phyloP scores from a whole-genome alignment of 2,888 invertebrate genomes.

The Bugulina stolonifera region DNA sequence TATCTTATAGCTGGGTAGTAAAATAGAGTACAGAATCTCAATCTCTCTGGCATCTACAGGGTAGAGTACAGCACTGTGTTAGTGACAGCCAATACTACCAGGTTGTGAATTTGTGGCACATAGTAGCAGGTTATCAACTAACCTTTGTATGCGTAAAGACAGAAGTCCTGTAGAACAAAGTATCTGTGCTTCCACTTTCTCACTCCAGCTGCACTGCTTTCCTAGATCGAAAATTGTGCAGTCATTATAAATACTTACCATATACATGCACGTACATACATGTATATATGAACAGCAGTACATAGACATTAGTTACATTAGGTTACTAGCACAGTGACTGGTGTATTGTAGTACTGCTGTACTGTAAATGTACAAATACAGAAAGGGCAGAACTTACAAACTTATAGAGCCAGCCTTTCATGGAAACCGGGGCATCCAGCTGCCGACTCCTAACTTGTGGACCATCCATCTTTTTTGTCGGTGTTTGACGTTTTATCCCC shows the following conservation, averaged over 20 bases:
- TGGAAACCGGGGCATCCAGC: conserved; percentile 71
- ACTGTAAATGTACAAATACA: too few species aligned
- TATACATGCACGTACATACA: too few species aligned
- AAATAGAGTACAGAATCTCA: conserved; percentile 77
- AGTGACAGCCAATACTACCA: background rate
- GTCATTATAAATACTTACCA: too few species aligned
- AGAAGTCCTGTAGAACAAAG: conserved; percentile 89
- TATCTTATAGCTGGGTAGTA: conserved; percentile 83
- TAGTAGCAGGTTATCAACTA: conserved; percentile 30
- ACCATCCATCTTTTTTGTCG: conserved; percentile 27
- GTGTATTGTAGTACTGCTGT: too few species aligned
- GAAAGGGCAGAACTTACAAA: conserved; percentile 56
- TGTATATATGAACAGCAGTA: too few species aligned
- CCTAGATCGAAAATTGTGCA: conserved; percentile 56
- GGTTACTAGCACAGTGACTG: too few species aligned
- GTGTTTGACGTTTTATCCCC: background rate
- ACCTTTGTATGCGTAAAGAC: conserved; percentile 91
- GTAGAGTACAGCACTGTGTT: background rate
- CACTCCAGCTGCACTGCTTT: conserved; percentile 70
- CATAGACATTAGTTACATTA: too few species aligned
- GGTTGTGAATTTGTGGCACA: background rate
- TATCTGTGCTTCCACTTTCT: conserved; percentile 91
- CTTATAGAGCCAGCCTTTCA: conserved; percentile 84
- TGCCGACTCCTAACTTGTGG: conserved; percentile 17
- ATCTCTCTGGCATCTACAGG: conserved; percentile 81